These are phyloP conservation scores for Pyrrhia umbra DNA, from an alignment of 2,888 invertebrate species.

Conservation along the genomic window DNA sequence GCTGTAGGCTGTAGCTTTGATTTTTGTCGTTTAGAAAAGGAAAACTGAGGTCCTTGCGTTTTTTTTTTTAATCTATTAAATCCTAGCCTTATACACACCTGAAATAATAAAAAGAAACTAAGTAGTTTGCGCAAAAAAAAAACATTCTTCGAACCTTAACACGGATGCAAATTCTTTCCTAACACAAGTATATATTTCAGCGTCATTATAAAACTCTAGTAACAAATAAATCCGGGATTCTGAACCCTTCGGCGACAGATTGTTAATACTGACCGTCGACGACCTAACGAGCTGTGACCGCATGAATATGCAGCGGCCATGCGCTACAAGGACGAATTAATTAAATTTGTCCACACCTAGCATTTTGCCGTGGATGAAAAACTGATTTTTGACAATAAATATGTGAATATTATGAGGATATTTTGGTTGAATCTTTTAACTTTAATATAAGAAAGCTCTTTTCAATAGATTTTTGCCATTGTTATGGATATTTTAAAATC, in stretches of 20 bases:
- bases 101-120: too few species aligned
- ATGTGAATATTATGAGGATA: too few species aligned
- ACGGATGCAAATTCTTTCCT: constrained; percentile 25
- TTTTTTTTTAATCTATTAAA: too few species aligned
- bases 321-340: constrained; percentile 79
- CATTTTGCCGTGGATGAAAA: constrained; percentile 49
- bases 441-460: too few species aligned
- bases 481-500: background rate
- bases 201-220: constrained; percentile 42
- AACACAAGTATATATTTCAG: too few species aligned
- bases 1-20: too few species aligned
- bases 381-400: constrained; percentile 26
- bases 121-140: too few species aligned
- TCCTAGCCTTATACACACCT: too few species aligned
- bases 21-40: too few species aligned
- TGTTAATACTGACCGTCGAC: constrained; percentile 84
- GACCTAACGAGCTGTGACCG: constrained; percentile 87
- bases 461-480: background rate
- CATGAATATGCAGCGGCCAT: constrained; percentile 87
- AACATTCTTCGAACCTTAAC: constrained; percentile 20
- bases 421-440: too few species aligned
- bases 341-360: constrained; percentile 78
- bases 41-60: too few species aligned
- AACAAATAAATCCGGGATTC: constrained; percentile 54
- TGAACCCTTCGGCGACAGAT: constrained; percentile 72